Base-by-base conservation (phyloP, 2,888 invertebrate species). In the Nycteola revayana region DNA sequence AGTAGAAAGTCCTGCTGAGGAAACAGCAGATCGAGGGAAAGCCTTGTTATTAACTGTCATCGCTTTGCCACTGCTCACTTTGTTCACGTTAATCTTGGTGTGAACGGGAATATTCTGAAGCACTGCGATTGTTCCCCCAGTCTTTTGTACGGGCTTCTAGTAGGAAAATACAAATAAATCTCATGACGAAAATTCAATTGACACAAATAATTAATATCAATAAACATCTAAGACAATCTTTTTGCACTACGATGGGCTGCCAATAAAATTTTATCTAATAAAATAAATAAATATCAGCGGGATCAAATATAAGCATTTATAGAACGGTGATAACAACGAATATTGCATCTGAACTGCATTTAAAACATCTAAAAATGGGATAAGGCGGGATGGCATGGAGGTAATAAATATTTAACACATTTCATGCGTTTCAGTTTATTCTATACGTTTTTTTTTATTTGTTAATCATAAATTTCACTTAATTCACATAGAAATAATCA, bases 11-110 rank as follows among this genome's bases (percentile, higher is more conserved):
- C 66, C 77, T 1, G 79, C 60, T 0, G 77, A 60, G 0, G 74
- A 32, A 2, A 61, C 77, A 42, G 66, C 64, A 1, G 72, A 53
- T 0, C 89, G 60, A 33, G 78, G 57, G 70, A 76, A 76, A 57
- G 70, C 59, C 46, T 86, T 82, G 49, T 66, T 73, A 48, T 75
- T 75, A 23, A 75, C 70, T 0, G 91, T 86, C 90, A 91, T 91
- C 22, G 91, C 77, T 38, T 84, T 84, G 0, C 74, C 77, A 30
- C 59, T 79, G 55, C 47, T 53, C 38, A 75, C 70, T 71, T 84
- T 86, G 49, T 59, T 70, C 1, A 79, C 67, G 38, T 80, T 83
- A 28, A 85, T 67, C 49, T 86, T 86, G 1, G 80, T 62, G 32
- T 84, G 83, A 1, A 87, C 70, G 0, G 86, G 85, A 8, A 86